A percentile compares a stretch with the other conserved stretches of the same genome.
These are phyloP conservation scores for Unio delphinus DNA, from an alignment of 2,888 invertebrate species.

Conservation along the genomic window DNA sequence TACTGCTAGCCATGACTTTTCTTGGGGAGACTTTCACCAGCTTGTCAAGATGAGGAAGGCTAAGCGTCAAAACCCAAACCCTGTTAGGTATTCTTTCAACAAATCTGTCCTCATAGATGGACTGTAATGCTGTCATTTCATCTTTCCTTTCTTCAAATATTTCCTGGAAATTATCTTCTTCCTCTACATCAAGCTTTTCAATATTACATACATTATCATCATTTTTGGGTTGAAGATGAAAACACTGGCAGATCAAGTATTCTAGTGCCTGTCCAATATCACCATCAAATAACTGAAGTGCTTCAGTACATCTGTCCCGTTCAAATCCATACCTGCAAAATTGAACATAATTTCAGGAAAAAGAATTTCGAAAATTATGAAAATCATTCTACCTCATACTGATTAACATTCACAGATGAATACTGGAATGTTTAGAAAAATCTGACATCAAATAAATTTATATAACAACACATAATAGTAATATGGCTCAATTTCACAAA, in stretches of 20 bases:
- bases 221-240: constrained; percentile 25
- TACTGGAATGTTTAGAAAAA: too few species aligned
- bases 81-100: constrained; percentile 54
- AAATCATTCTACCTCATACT: too few species aligned
- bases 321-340: constrained; percentile 64
- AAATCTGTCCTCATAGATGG: constrained; percentile 62
- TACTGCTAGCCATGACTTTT: too few species aligned
- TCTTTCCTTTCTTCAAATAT: constrained; percentile 55
- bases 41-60: constrained; percentile 46
- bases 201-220: background rate
- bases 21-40: constrained; percentile 13
- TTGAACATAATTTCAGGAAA: background rate
- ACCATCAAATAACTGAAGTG: constrained; percentile 57
- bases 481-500: too few species aligned
- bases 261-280: constrained; percentile 63
- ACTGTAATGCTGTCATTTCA: constrained; percentile 61
- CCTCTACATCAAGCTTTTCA: constrained; percentile 4
- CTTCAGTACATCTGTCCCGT: constrained; percentile 50
- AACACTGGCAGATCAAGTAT: constrained; percentile 57
- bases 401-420: too few species aligned
- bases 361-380: background rate
- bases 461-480: too few species aligned
- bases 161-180: constrained; percentile 22
- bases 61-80: constrained; percentile 57
- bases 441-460: too few species aligned